phyloP scores from a whole-genome alignment of 2,113 vertebrate genomes.

The Salvelinus fontinalis region DNA sequence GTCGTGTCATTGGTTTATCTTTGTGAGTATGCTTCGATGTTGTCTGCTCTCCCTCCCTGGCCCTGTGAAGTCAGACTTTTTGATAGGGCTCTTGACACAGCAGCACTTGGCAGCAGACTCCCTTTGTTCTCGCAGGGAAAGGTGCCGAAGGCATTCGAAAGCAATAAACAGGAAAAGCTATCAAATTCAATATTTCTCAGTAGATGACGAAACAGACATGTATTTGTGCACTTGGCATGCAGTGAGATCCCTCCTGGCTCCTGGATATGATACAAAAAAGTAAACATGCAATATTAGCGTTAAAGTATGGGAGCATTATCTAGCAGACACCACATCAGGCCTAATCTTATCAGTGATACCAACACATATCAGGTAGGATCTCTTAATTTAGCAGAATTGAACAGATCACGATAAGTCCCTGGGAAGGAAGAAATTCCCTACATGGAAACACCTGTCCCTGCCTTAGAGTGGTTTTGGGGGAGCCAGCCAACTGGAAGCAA shows the following conservation, averaged over 20 bases:
- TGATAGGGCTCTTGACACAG: conserved; percentile 66
- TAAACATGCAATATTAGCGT: conserved; percentile 45
- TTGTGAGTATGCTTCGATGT: conserved; percentile 36
- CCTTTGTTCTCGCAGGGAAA: conserved; percentile 67
- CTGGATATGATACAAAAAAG: conserved; percentile 36
- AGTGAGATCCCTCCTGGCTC: conserved; percentile 30
- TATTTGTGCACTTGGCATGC: conserved; percentile 51
- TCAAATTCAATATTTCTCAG: conserved; percentile 58
- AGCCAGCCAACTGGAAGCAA: conserved; percentile 51
- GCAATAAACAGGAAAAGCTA: conserved; percentile 62
- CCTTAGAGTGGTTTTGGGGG: conserved; percentile 46
- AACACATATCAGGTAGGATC: conserved; percentile 41
- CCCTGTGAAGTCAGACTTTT: conserved; percentile 62
- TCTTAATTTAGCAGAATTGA: conserved; percentile 48
- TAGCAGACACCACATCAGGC: conserved; percentile 30
- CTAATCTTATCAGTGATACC: conserved; percentile 59
- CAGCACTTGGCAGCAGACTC: conserved; percentile 51
- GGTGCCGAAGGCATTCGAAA: conserved; percentile 64
- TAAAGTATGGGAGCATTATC: conserved; percentile 43
- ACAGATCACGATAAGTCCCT: conserved; percentile 39
- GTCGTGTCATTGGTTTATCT: conserved; percentile 62
- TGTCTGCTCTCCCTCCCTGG: conserved; percentile 51
- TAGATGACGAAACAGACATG: conserved; percentile 40
- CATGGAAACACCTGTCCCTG: conserved; percentile 50
- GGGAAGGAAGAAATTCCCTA: conserved; percentile 13